Percentiles rank a stretch among this genome's conserved stretches.
Conservation (phyloP, 2,888 invertebrate genomes). For the Lepeophtheirus nordmannii region DNA sequence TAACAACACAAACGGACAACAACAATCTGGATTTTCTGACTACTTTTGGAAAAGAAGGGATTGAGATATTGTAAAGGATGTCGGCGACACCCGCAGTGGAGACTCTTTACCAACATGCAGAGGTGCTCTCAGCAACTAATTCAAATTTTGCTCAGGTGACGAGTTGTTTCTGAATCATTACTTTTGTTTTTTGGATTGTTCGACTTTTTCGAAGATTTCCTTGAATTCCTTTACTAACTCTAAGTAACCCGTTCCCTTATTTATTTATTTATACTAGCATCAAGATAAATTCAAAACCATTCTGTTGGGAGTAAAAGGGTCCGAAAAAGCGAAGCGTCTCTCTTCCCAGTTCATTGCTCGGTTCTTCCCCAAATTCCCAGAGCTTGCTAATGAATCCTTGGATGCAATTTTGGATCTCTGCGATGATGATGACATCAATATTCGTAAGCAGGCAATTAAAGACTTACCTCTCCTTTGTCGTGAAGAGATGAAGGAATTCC, state of each 20-base stretch:
- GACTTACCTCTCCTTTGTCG: conserved; percentile 65
- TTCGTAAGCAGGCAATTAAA: conserved; percentile 82
- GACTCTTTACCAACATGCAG: neutral
- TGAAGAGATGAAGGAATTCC: conserved; percentile 56
- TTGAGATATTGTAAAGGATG: neutral
- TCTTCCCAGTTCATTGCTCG: conserved; percentile 88
- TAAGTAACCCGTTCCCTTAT: neutral
- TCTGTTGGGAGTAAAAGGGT: conserved; percentile 70
- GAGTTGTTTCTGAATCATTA: neutral
- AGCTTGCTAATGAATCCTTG: conserved; percentile 65
- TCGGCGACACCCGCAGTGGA: neutral
- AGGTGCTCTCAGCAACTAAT: neutral
- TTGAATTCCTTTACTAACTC: neutral
- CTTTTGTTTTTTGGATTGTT: neutral
- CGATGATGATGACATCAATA: conserved; percentile 85
- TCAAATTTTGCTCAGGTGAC: neutral
- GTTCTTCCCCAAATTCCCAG: conserved; percentile 82
- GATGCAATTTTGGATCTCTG: conserved; percentile 85
- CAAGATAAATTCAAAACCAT: conserved; percentile 73
- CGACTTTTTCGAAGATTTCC: neutral
- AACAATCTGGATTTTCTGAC: neutral
- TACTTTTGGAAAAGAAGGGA: neutral
- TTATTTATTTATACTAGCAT: conserved; percentile 44
- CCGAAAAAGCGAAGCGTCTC: conserved; percentile 72
- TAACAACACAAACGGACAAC: too few species aligned